Percentiles rank a stretch among this genome's conserved stretches.
These are phyloP conservation scores for Heloderma charlesbogerti DNA, from an alignment of 2,113 vertebrate species.

Conservation along the genomic window DNA sequence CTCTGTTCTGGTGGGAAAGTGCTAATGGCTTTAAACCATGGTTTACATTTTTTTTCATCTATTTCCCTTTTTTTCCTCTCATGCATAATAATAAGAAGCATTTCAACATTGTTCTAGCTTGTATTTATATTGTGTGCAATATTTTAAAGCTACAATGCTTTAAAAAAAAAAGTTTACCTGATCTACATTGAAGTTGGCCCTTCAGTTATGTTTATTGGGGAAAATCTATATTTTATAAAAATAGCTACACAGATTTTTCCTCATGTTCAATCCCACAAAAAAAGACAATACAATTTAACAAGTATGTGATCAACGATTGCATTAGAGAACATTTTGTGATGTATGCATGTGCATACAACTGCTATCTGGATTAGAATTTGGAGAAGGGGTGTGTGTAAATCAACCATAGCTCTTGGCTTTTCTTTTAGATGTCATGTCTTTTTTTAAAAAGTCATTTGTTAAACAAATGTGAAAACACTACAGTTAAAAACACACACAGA, in stretches of 20 bases:
- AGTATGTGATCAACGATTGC: neutral
- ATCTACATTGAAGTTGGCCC: neutral
- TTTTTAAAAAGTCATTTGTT: neutral
- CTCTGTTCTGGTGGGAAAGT: conserved; percentile 78
- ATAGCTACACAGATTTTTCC: neutral
- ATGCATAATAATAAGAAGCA: conserved; percentile 76
- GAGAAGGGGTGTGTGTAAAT: neutral
- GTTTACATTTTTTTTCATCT: conserved; percentile 78
- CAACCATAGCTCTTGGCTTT: neutral
- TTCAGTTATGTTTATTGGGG: neutral
- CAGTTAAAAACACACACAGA: neutral
- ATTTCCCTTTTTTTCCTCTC: conserved; percentile 79
- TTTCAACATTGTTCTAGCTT: conserved; percentile 64
- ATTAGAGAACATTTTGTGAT: neutral
- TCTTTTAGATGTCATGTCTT: neutral
- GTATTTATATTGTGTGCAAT: conserved; percentile 67
- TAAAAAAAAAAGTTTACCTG: neutral
- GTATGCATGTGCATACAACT: too few relatives aligned
- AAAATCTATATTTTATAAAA: neutral
- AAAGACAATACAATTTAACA: neutral
- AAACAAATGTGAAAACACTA: neutral
- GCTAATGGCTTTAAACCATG: conserved; percentile 77
- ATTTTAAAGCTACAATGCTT: neutral
- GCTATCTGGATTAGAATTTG: neutral
- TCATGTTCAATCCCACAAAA: neutral